Base-by-base conservation (phyloP, 2,113 vertebrate species). In the Paracanthobrama guichenoti region DNA sequence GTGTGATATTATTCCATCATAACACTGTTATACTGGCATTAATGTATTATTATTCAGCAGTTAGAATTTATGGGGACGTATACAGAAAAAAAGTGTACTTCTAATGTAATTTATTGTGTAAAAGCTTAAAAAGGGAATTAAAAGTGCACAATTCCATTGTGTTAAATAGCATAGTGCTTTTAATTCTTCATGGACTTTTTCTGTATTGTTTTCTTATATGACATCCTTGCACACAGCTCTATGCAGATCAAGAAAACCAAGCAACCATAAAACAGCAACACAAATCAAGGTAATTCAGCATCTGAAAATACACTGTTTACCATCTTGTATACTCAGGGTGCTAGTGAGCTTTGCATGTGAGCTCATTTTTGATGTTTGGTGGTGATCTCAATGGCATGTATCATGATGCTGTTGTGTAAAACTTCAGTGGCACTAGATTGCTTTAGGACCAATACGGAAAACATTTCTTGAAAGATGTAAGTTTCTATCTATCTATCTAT, bases 311-410 rank as follows among this genome's bases (percentile, higher is more conserved):
- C 85, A 82, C 74, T 79, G 60, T 84, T 67, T 73, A 60, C 80
- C 60, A 75, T 87, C 69, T 67, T 44, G 44, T 75, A 64, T 28
- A 50, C 73, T 81, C 86, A 74, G 86, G 86, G 81, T 84, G 77
- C 35, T 48, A 35, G 77, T 48, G 71, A 73, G 71, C 74, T 66
- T 80, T 79, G 88, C 88, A 89, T 89, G 84, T 67, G 76, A 85
- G 75, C 42, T 75, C 79, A 42, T 72, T 85, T 20, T 12, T 60
- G 46, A 35, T 48, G 72, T 81, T 84, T 53, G 64, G 46, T 79
- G 35, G 46, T 75, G 53, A 72, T 55, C 0, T 22, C 53, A 55
- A 55, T 55, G 53, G 53, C 18, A 55, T 50, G 14, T 81, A 28
- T 35, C 22, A 64, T 59, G 50, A 76, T 66, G 75, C 69, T 75